Conservation (phyloP, 2,888 invertebrate genomes). For the Phaedon cochleariae region DNA sequence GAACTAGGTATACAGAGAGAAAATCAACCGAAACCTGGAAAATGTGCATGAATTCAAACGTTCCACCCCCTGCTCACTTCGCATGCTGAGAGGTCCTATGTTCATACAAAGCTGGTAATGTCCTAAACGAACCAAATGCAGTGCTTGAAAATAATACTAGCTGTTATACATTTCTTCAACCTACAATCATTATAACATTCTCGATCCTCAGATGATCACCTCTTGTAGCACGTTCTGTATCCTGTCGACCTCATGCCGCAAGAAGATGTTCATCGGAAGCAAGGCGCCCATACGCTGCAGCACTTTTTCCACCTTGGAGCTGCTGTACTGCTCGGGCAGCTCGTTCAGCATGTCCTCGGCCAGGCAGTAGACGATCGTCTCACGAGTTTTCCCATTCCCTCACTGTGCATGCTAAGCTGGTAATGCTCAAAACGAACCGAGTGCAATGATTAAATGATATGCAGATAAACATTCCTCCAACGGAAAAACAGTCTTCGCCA, state of each 20-base stretch:
- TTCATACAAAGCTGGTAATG: too few relatives aligned
- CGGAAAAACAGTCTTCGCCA: too few relatives aligned
- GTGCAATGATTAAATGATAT: too few relatives aligned
- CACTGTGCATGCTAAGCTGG: conserved; percentile 96
- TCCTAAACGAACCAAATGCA: too few relatives aligned
- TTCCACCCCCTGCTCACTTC: too few relatives aligned
- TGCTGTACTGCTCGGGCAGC: conserved; percentile 84
- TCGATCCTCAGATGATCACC: too few relatives aligned
- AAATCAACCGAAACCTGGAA: conserved; percentile 3
- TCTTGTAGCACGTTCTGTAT: conserved; percentile 86
- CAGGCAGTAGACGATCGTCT: conserved; percentile 88
- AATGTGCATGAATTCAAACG: too few relatives aligned
- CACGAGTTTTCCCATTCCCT: conserved; percentile 90
- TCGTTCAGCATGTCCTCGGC: conserved; percentile 93
- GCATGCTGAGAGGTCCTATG: too few relatives aligned
- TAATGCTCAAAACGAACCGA: conserved; percentile 94
- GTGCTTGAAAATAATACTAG: too few relatives aligned
- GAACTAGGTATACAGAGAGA: conserved; percentile 40
- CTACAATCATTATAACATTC: too few relatives aligned
- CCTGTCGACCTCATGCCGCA: conserved; percentile 81
- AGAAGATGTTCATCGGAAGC: conserved; percentile 95
- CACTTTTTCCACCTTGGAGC: conserved; percentile 89
- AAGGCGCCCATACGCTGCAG: conserved; percentile 91
- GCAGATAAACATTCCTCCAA: too few relatives aligned
- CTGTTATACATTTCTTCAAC: too few relatives aligned